Evolutionary conservation across 2,888 invertebrate genomes (phyloP).

Genomic region (Chrysopilus asiliformis): DNA sequence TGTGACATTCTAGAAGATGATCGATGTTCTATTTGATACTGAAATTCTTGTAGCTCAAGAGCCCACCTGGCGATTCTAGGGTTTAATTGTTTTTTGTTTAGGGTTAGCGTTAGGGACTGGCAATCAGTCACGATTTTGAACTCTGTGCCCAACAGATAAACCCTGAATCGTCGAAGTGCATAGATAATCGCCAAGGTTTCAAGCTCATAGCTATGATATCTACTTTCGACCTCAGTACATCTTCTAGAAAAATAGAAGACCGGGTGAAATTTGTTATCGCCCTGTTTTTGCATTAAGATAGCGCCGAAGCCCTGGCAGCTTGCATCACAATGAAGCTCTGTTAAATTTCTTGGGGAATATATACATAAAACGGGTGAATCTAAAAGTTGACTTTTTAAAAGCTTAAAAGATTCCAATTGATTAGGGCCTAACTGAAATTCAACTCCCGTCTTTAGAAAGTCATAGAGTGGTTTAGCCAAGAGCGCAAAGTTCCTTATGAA

Average conservation of each 20-base stretch:
- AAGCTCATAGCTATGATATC: conserved; percentile 22
- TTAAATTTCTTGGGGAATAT: conserved; percentile 6
- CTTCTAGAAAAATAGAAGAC: conserved; percentile 21
- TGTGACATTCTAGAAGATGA: conserved; percentile 19
- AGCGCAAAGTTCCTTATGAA: too few species aligned
- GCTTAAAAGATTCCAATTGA: too few species aligned
- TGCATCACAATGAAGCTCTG: conserved; percentile 22
- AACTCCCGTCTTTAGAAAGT: too few species aligned
- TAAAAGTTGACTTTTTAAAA: too few species aligned
- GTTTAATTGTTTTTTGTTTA: conserved; percentile 16
- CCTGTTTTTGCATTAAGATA: conserved; percentile 16
- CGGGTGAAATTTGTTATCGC: conserved; percentile 18
- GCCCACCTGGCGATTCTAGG: conserved; percentile 17
- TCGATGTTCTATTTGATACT: conserved; percentile 16
- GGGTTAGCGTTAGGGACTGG: conserved; percentile 16
- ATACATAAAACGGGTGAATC: neutral
- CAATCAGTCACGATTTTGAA: conserved; percentile 21
- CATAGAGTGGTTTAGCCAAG: too few species aligned
- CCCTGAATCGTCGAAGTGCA: conserved; percentile 17
- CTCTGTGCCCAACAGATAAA: conserved; percentile 18
- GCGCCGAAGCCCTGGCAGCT: conserved; percentile 19
- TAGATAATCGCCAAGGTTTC: conserved; percentile 21
- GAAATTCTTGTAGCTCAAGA: conserved; percentile 14
- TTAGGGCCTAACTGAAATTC: too few species aligned
- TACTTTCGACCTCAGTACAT: conserved; percentile 17